Base-by-base conservation (phyloP, 2,797 vertebrate species). In the Clarias pachynema region DNA sequence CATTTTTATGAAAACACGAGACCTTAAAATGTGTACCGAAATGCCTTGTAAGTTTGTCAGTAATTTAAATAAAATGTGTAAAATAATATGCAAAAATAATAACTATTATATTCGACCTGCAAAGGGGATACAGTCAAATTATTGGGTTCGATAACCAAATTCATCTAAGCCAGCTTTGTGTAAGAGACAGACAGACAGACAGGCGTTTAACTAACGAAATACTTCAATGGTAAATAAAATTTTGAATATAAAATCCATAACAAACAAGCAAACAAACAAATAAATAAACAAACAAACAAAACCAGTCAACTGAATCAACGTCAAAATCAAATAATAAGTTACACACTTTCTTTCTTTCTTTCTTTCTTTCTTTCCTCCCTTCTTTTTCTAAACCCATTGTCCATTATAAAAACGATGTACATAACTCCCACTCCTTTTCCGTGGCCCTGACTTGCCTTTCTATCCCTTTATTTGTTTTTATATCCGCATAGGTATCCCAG, bases 41-140 rank as follows among this genome's bases (percentile, higher is more conserved):
- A 85, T 94, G 93, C 94, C 94, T 95, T 94, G 93, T 95, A 94
- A 89, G 93, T 95, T 95, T 95, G 94, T 95, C 93, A 93, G 92
- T 93, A 93, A 94, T 95, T 95, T 94, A 90, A 95, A 95, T 94
- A 93, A 94, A 96, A 92, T 91, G 90, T 91, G 88, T 93, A 94
- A 91, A 91, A 94, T 88, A 88, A 91, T 92, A 93, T 93, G 91
- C 37, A 89, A 91, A 86, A 91, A 90, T 86, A 80, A 22, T 26
- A 65, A 37, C 26, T 44, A 79, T 49, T 75, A 81, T 44, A 73
- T 70, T 84, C 15, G 49, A 84, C 40, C 40, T 69, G 15, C 7
- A 37, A 73, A 65, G 14, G 14, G 10, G 57, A 62, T 31, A 5
- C 7, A 34, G 37, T 14, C 5, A 15, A 14, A 12, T 6, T 5